Conservation (phyloP, 2,888 invertebrate species). For the Morpho achilles region DNA sequence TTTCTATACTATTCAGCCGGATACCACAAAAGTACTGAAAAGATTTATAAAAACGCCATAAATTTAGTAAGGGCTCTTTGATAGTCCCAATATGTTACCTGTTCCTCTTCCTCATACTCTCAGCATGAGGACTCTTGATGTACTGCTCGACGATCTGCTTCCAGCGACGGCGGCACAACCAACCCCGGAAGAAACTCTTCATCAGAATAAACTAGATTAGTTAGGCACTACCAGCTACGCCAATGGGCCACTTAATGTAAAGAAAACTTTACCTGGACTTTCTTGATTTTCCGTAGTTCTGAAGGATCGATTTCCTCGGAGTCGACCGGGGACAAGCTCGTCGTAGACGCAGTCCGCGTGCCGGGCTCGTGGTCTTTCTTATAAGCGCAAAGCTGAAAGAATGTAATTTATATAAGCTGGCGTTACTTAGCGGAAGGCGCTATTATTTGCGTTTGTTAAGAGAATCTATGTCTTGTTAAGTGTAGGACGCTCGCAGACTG, state of each 20-base stretch:
- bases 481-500: no score
- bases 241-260: no score
- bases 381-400: slow-evolving; percentile 84
- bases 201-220: slow-evolving; percentile 17
- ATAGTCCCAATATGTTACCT: slow-evolving; percentile 73
- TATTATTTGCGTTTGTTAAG: no score
- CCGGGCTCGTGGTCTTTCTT: slow-evolving; percentile 88
- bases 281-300: slow-evolving; percentile 93
- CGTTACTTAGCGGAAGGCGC: no score
- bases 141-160: slow-evolving; percentile 97
- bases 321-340: slow-evolving; percentile 62
- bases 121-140: slow-evolving; percentile 95
- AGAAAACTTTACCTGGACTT: slow-evolving; percentile 73
- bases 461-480: no score
- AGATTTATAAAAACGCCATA: no score
- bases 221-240: no score
- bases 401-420: neutral
- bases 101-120: slow-evolving; percentile 95
- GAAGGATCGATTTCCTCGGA: slow-evolving; percentile 69
- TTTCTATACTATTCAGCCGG: no score
- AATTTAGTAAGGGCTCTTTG: no score
- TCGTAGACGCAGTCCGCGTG: slow-evolving; percentile 53
- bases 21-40: no score
- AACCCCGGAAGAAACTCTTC: slow-evolving; percentile 95
- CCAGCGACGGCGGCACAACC: slow-evolving; percentile 94